Conservation (phyloP, 2,113 vertebrate species). For the Menidia beryllina region DNA sequence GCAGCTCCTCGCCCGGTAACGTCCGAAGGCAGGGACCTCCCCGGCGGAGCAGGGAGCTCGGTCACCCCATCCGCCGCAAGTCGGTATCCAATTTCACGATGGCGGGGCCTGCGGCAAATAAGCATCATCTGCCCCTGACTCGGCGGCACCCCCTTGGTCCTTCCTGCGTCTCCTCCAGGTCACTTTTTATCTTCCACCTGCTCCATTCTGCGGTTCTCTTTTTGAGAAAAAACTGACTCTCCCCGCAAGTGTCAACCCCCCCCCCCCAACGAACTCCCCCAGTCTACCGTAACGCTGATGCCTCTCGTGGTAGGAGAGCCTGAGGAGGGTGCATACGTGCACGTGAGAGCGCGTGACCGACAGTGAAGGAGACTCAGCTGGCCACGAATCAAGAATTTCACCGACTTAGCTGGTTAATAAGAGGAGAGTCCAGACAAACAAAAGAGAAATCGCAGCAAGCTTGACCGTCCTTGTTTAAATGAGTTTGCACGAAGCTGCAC, state of each 20-base stretch:
- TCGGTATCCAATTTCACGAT: slow-evolving; percentile 73
- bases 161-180: slow-evolving; percentile 14
- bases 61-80: slow-evolving; percentile 80
- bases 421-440: neutral
- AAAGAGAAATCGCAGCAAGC: neutral
- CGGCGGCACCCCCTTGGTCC: slow-evolving; percentile 8
- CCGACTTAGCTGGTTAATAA: neutral
- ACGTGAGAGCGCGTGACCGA: slow-evolving; percentile 59
- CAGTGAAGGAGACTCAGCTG: slow-evolving; percentile 24
- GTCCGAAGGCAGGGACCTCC: slow-evolving; percentile 75
- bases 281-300: neutral
- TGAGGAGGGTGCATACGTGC: slow-evolving; percentile 22
- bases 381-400: slow-evolving; percentile 7
- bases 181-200: slow-evolving; percentile 11
- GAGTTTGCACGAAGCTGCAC: slow-evolving; percentile 5
- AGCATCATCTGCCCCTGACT: slow-evolving; percentile 63
- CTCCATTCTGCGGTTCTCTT: slow-evolving; percentile 47
- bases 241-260: slow-evolving; percentile 42
- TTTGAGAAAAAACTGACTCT: slow-evolving; percentile 2
- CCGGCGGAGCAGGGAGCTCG: slow-evolving; percentile 75
- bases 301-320: slow-evolving; percentile 21
- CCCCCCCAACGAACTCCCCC: slow-evolving; percentile 21
- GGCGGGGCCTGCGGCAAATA: slow-evolving; percentile 76
- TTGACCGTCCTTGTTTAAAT: neutral
- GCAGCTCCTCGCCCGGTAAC: slow-evolving; percentile 68